Conservation (phyloP, 2,797 vertebrate species). For the Cephalopachus bancanus region DNA sequence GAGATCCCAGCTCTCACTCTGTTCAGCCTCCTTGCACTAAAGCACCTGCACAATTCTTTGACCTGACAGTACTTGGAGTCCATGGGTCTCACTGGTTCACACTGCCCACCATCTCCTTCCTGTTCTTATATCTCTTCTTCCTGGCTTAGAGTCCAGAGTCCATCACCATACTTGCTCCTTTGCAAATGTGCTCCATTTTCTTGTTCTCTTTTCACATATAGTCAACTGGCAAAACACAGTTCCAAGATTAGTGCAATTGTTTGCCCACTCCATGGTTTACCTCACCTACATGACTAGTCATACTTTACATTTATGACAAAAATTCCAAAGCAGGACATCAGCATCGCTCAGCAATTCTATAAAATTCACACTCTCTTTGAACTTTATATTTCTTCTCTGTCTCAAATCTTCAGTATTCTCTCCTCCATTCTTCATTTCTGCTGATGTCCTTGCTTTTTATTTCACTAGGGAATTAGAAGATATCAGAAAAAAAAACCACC, state of each 20-base stretch:
- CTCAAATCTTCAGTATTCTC: background rate
- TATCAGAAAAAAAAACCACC: background rate
- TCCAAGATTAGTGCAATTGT: background rate
- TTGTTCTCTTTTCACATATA: constrained; percentile 12
- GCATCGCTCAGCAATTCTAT: background rate
- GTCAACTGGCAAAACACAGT: background rate
- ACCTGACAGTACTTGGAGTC: background rate
- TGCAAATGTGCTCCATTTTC: background rate
- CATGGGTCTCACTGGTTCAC: background rate
- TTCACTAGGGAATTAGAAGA: constrained; percentile 15
- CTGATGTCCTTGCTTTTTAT: background rate
- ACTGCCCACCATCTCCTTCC: fast-evolving
- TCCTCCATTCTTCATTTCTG: background rate
- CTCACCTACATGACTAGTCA: background rate
- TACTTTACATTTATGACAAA: background rate
- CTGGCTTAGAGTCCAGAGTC: background rate
- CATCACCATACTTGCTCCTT: background rate
- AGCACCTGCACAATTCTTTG: background rate
- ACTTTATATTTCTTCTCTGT: background rate
- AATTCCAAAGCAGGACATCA: background rate
- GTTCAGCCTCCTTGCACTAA: background rate
- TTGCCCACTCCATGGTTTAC: background rate
- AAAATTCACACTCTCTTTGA: background rate
- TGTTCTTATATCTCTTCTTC: background rate
- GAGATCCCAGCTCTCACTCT: background rate